Evolutionary conservation across 35 echinoderm and acorn worm species (phyloP).

Genomic region (Apostichopus japonicus): DNA sequence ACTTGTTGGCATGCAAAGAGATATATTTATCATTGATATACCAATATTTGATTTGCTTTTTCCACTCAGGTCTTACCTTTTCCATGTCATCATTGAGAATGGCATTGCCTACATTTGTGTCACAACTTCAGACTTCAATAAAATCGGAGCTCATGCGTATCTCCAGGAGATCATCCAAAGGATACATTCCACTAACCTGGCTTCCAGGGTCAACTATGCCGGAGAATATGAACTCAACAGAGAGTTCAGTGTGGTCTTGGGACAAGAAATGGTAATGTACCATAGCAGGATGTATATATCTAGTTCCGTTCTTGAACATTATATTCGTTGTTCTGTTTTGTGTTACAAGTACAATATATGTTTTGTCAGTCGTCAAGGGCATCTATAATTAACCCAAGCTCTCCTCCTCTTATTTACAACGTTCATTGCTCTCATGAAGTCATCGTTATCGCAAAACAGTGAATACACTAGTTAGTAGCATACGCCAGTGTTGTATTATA

Average conservation of each 20-base stretch:
- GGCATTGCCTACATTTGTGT: slow-evolving; percentile 89
- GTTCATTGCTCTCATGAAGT: no score
- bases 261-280: slow-evolving; percentile 84
- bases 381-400: no score
- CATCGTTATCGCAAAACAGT: no score
- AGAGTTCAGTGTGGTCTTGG: slow-evolving; percentile 80
- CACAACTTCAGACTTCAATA: slow-evolving; percentile 76
- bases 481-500: no score
- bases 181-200: slow-evolving; percentile 59
- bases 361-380: no score
- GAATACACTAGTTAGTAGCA: no score
- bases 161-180: slow-evolving; percentile 77
- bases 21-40: background rate
- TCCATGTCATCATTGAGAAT: slow-evolving; percentile 84
- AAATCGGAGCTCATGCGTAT: slow-evolving; percentile 60
- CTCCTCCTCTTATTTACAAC: no score
- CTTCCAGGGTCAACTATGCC: slow-evolving; percentile 78
- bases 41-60: background rate
- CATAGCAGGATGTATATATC: no score
- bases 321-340: no score
- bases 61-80: slow-evolving; percentile 60
- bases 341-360: no score
- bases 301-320: no score
- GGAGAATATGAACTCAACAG: slow-evolving; percentile 85
- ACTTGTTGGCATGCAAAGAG: no score